phyloP scores from a whole-genome alignment of 2,888 invertebrate species.

The Tenthredo livida region DNA sequence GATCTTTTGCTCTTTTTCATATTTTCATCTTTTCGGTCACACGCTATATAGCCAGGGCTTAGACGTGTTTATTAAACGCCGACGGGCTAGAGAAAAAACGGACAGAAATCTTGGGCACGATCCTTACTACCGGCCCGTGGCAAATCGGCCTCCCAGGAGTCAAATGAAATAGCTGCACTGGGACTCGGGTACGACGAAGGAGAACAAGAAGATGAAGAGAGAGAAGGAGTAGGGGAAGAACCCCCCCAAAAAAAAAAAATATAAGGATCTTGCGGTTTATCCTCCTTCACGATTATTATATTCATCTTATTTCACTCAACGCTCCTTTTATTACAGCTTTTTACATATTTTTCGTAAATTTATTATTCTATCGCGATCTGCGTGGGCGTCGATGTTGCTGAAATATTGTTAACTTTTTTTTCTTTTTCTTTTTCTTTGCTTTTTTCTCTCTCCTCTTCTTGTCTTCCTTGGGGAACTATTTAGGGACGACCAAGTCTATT shows the following conservation, averaged over 20 bases:
- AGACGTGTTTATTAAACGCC: constrained; percentile 51
- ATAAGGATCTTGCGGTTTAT: no score
- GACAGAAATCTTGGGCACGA: constrained; percentile 38
- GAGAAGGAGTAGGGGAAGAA: no score
- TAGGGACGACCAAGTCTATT: constrained; percentile 13
- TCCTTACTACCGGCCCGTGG: constrained; percentile 43
- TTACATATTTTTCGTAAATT: background rate
- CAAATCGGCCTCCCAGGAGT: constrained; percentile 49
- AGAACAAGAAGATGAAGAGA: no score
- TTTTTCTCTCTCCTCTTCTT: background rate
- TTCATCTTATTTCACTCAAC: constrained; percentile 43
- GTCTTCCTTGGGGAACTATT: background rate
- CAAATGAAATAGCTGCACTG: constrained; percentile 21
- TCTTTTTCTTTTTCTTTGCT: background rate
- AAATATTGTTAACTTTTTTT: background rate
- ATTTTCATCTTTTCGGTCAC: constrained; percentile 33
- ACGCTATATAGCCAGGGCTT: constrained; percentile 18
- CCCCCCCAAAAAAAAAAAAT: no score
- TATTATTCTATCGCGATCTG: background rate
- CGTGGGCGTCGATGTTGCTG: background rate
- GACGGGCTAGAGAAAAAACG: constrained; percentile 47
- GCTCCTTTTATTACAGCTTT: background rate
- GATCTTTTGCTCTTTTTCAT: background rate
- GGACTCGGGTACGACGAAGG: no score
- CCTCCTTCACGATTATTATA: constrained; percentile 4